phyloP scores from a whole-genome alignment of 2,797 vertebrate species.

The Phalanger gymnotis region DNA sequence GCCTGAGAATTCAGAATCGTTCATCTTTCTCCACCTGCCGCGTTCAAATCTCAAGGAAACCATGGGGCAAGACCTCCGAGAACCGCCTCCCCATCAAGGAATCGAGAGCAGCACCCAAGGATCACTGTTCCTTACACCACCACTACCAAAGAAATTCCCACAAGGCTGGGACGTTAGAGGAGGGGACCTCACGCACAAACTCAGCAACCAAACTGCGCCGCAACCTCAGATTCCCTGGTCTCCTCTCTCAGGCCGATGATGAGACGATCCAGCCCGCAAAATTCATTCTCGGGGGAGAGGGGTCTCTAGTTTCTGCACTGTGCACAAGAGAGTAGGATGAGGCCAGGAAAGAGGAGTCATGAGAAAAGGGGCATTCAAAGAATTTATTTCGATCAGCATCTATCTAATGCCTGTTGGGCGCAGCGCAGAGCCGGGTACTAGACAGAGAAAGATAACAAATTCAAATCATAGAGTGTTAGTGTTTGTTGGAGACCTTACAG shows the following conservation, averaged over 20 bases:
- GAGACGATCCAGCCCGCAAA: background rate
- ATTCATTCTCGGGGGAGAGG: slow-evolving; percentile 51
- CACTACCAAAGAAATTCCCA: background rate
- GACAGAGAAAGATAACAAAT: background rate
- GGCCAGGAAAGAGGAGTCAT: background rate
- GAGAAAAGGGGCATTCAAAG: background rate
- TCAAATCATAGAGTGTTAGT: background rate
- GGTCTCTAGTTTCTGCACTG: slow-evolving; percentile 64
- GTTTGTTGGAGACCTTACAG: background rate
- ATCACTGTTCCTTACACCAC: background rate
- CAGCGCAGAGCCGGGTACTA: background rate
- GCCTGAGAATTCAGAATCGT: background rate
- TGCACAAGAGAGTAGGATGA: background rate
- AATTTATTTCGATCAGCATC: slow-evolving; percentile 14
- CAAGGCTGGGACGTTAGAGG: background rate
- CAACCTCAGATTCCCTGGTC: background rate
- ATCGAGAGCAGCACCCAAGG: background rate
- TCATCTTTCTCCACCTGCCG: background rate
- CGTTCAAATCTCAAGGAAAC: background rate
- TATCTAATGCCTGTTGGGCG: slow-evolving; percentile 40
- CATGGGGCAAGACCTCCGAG: background rate
- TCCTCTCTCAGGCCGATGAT: background rate
- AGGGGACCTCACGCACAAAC: background rate
- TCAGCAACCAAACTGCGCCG: background rate
- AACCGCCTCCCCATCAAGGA: background rate